Evolutionary conservation across 2,888 invertebrate species (phyloP).

Genomic region (Ophioninae sp.): DNA sequence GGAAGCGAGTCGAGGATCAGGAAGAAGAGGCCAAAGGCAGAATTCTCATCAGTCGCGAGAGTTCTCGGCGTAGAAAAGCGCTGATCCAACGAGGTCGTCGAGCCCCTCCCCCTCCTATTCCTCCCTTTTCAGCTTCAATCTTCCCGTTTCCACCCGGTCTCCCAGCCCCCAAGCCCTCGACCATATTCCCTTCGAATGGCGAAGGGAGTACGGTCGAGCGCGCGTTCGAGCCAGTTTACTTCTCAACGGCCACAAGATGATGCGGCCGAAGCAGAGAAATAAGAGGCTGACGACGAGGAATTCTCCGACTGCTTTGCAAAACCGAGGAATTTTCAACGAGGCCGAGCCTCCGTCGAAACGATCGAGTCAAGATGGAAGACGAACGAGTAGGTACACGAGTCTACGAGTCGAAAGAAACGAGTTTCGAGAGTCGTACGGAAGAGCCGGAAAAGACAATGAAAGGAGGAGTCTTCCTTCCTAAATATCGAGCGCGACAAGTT

Average conservation of each 20-base stretch:
- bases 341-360: too few species aligned
- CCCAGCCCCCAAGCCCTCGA: conserved; percentile 22
- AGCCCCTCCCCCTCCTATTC: too few species aligned
- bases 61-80: conserved; percentile 64
- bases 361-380: neutral
- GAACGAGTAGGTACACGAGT: conserved; percentile 6
- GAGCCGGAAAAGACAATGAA: neutral
- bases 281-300: too few species aligned
- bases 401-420: neutral
- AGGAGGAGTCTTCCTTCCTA: too few species aligned
- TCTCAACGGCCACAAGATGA: conserved; percentile 59
- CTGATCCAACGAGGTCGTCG: conserved; percentile 64
- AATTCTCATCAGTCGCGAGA: conserved; percentile 67
- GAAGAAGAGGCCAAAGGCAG: conserved; percentile 57
- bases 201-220: conserved; percentile 54
- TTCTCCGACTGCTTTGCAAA: too few species aligned
- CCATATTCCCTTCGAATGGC: conserved; percentile 48
- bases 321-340: too few species aligned
- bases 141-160: conserved; percentile 1
- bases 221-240: conserved; percentile 64
- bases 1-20: conserved; percentile 52
- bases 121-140: conserved; percentile 43
- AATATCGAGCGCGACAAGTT: too few species aligned
- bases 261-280: conserved; percentile 7
- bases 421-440: neutral